Conservation (phyloP, 2,797 vertebrate genomes). For the Ctenochaetus hawaiiensis region DNA sequence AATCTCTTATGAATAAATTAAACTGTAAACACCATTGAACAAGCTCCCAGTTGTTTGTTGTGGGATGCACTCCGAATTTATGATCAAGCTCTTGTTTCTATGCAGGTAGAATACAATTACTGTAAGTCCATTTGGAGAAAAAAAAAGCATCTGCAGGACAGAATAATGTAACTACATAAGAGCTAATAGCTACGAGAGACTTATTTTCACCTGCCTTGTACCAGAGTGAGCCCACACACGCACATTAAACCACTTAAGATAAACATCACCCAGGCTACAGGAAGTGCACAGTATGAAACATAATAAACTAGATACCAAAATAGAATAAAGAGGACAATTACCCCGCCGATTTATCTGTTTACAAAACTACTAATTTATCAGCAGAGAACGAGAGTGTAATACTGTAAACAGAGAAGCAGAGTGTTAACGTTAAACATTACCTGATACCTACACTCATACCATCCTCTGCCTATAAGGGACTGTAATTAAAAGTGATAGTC, state of each 20-base stretch:
- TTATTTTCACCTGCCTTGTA: conserved; percentile 26
- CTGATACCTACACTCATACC: conserved; percentile 39
- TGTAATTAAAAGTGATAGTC: conserved; percentile 50
- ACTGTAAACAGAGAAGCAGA: not conserved
- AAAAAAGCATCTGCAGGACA: not conserved
- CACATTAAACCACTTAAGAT: not conserved
- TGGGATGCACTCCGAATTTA: not conserved
- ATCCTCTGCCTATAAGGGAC: conserved; percentile 34
- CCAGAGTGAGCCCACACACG: conserved; percentile 9
- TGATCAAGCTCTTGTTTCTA: not conserved
- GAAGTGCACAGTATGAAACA: not conserved
- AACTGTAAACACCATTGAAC: not conserved
- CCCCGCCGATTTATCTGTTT: conserved; percentile 7
- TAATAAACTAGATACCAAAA: not conserved
- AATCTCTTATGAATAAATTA: not conserved
- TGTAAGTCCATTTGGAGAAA: not conserved
- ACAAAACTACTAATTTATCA: conserved; percentile 17
- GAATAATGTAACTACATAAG: not conserved
- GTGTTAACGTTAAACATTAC: conserved; percentile 14
- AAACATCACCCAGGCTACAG: conserved; percentile 12
- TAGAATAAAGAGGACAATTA: conserved; percentile 9
- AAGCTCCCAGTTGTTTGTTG: not conserved
- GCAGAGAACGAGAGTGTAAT: not conserved
- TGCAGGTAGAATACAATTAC: not conserved
- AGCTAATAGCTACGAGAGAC: conserved; percentile 9